phyloP scores from a whole-genome alignment of 2,888 invertebrate genomes.

The Synanthedon tipuliformis region DNA sequence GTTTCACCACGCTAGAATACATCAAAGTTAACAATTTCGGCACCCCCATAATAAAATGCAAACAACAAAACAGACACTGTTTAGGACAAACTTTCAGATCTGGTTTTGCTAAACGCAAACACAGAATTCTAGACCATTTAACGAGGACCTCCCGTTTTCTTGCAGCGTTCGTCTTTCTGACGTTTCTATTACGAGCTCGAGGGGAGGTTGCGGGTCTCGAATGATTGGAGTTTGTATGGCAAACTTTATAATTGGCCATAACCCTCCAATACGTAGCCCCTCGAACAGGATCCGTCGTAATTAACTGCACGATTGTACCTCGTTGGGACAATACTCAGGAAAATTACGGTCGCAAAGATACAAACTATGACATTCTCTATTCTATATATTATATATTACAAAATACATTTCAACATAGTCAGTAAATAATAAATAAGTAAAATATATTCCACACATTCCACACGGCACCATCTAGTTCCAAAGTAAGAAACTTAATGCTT shows the following conservation, averaged over 20 bases:
- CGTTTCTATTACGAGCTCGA: background rate
- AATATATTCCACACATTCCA: no score
- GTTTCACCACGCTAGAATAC: background rate
- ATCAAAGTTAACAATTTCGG: background rate
- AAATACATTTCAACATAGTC: no score
- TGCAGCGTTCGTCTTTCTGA: background rate
- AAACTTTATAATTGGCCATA: constrained; percentile 66
- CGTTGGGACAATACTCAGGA: background rate
- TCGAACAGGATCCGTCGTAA: constrained; percentile 34
- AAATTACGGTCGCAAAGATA: background rate
- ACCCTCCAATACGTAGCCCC: constrained; percentile 44
- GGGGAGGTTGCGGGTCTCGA: constrained; percentile 13
- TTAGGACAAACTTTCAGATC: constrained; percentile 51
- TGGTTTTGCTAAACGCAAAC: constrained; percentile 49
- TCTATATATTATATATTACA: constrained; percentile 3
- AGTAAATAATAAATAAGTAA: no score
- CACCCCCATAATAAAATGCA: constrained; percentile 4
- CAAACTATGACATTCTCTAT: background rate
- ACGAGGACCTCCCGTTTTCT: background rate
- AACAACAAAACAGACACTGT: constrained; percentile 32
- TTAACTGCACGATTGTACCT: constrained; percentile 45
- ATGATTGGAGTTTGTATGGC: constrained; percentile 26
- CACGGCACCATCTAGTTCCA: no score
- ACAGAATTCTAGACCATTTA: constrained; percentile 12
- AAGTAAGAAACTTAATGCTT: no score